Evolutionary conservation across 2,888 invertebrate species (phyloP).

Genomic region (Athripsodes cinereus): DNA sequence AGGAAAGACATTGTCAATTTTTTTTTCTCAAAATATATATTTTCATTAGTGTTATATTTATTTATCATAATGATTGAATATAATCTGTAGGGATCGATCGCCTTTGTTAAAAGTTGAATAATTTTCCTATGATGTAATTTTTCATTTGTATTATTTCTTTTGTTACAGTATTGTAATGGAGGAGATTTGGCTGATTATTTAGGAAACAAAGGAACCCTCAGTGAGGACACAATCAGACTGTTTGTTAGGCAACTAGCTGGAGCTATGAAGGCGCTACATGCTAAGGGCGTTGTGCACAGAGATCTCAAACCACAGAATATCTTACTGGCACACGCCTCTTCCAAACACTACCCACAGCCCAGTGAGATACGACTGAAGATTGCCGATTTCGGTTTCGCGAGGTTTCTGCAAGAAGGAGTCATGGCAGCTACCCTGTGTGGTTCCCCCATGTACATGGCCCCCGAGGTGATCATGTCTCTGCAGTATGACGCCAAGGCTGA

Average conservation of each 20-base stretch:
- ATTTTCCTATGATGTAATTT: too few relatives aligned
- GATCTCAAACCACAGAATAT: slow-evolving; percentile 99
- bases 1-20: too few relatives aligned
- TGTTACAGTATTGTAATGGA: slow-evolving; percentile 90
- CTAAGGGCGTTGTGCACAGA: slow-evolving; percentile 96
- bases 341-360: slow-evolving; percentile 53
- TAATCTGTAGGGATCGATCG: too few relatives aligned
- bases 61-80: too few relatives aligned
- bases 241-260: slow-evolving; percentile 95
- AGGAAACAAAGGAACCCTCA: slow-evolving; percentile 85
- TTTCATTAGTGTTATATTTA: too few relatives aligned
- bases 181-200: slow-evolving; percentile 98
- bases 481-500: slow-evolving; percentile 99
- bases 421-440: slow-evolving; percentile 99
- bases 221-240: slow-evolving; percentile 93
- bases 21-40: too few relatives aligned
- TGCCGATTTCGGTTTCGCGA: slow-evolving; percentile 98
- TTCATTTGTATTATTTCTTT: too few relatives aligned
- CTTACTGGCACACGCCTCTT: slow-evolving; percentile 72
- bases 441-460: slow-evolving; percentile 99
- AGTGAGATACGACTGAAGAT: slow-evolving; percentile 91
- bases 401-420: slow-evolving; percentile 96
- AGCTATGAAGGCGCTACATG: slow-evolving; percentile 95
- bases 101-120: too few relatives aligned
- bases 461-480: slow-evolving; percentile 98